These are phyloP conservation scores for Drosophila melanosoma DNA, from an alignment of 2,888 invertebrate genomes.

Conservation along the genomic window DNA sequence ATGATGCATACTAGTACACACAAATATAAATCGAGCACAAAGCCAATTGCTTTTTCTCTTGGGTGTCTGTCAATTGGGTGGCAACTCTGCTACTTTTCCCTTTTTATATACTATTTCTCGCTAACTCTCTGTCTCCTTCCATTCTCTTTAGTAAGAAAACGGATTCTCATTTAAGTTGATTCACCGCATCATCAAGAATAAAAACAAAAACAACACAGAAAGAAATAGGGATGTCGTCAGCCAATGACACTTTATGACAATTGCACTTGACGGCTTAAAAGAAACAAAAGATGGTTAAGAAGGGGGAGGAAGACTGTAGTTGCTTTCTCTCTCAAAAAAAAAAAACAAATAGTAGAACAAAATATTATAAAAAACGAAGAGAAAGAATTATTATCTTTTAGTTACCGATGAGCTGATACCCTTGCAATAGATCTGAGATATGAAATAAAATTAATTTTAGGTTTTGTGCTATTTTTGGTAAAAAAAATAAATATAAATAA, in stretches of 20 bases:
- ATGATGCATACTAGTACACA: slow-evolving; percentile 29
- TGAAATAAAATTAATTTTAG: not conserved
- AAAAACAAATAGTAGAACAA: slow-evolving; percentile 14
- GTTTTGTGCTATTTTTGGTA: too few relatives aligned
- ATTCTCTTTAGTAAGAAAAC: slow-evolving; percentile 69
- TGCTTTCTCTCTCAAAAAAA: slow-evolving; percentile 18
- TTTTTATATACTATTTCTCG: slow-evolving; percentile 1
- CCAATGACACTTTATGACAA: slow-evolving; percentile 83
- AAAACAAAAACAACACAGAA: slow-evolving; percentile 13
- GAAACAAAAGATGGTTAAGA: slow-evolving; percentile 1
- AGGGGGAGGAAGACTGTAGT: slow-evolving; percentile 2
- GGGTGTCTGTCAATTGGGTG: slow-evolving; percentile 15
- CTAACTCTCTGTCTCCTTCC: not conserved
- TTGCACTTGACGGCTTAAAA: slow-evolving; percentile 76
- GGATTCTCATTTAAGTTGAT: slow-evolving; percentile 81
- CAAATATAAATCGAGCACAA: slow-evolving; percentile 70
- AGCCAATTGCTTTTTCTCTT: slow-evolving; percentile 66
- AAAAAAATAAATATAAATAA: not conserved
- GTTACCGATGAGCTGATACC: not conserved
- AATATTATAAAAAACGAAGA: not conserved
- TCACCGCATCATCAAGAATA: slow-evolving; percentile 69
- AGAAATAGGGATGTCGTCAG: slow-evolving; percentile 53
- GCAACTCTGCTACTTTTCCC: not conserved
- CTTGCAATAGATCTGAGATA: not conserved
- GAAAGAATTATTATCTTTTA: too few relatives aligned